Percentiles rank a stretch among this genome's conserved stretches.
Conservation (phyloP, 1,140 invertebrate species). For the Drosophila navojoa region DNA sequence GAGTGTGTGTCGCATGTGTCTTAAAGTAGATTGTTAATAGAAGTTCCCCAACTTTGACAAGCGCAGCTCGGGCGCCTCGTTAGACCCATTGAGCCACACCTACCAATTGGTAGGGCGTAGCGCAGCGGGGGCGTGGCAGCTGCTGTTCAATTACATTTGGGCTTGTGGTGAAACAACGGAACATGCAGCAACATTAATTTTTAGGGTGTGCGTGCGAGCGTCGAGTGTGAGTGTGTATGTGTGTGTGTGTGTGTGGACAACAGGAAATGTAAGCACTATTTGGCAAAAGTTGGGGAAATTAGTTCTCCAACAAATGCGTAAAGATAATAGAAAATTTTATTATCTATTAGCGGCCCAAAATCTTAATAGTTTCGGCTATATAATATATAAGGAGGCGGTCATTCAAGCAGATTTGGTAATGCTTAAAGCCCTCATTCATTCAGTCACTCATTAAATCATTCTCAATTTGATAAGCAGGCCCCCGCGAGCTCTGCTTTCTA, state of each 20-base stretch:
- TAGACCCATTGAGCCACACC: conserved; percentile 25
- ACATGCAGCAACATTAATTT: conserved; percentile 11
- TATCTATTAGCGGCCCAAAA: not conserved
- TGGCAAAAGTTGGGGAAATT: conserved; percentile 54
- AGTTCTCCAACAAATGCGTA: conserved; percentile 17
- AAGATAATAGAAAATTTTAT: conserved; percentile 6
- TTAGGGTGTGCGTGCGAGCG: conserved; percentile 7
- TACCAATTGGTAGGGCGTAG: not conserved
- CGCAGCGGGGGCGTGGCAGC: not conserved
- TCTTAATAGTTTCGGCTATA: not conserved
- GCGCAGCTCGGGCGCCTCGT: conserved; percentile 9
- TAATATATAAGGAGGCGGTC: not conserved
- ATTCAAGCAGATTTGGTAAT: not conserved
- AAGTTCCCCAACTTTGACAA: conserved; percentile 33
- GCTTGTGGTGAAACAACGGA: conserved; percentile 1
- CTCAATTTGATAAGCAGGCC: not conserved
- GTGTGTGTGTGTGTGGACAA: conserved; percentile 5
- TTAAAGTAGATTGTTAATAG: conserved; percentile 37
- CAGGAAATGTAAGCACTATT: conserved; percentile 65
- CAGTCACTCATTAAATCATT: not conserved
- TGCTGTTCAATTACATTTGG: conserved; percentile 28
- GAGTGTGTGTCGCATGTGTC: conserved; percentile 24
- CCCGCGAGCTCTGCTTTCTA: conserved; percentile 35
- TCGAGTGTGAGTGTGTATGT: conserved; percentile 2
- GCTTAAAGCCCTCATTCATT: not conserved